A percentile compares a stretch with the other conserved stretches of the same genome.
phyloP scores from a whole-genome alignment of 2,888 invertebrate species.

The Drosophila nr. perissopoda region DNA sequence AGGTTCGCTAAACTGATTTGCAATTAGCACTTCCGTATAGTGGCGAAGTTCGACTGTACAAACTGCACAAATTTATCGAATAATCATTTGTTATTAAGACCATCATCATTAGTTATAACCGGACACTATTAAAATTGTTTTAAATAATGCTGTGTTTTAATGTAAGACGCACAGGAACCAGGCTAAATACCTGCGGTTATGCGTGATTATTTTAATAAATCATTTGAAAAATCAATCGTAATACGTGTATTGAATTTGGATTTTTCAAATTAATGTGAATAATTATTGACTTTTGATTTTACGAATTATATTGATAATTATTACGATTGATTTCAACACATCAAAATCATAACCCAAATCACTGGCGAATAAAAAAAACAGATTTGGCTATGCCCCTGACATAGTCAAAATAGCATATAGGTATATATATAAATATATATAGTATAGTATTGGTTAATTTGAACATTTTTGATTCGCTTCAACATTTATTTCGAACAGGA shows the following conservation, averaged over 20 bases:
- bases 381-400: background rate
- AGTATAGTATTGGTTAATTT: background rate
- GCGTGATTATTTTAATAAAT: background rate
- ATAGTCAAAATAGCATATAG: background rate
- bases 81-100: background rate
- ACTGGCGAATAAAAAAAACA: background rate
- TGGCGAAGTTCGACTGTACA: background rate
- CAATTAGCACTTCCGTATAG: background rate
- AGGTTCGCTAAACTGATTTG: background rate
- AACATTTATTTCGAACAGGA: conserved; percentile 78
- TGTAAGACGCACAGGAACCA: background rate
- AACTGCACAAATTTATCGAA: background rate
- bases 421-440: background rate
- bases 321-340: background rate
- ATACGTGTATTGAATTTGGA: background rate
- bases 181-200: background rate
- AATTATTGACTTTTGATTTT: background rate
- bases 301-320: background rate
- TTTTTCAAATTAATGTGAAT: background rate
- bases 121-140: background rate
- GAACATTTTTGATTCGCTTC: conserved; percentile 35
- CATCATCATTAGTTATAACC: conserved; percentile 2
- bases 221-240: background rate
- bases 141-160: background rate
- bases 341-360: background rate